These are phyloP conservation scores for Aegotheles bennettii DNA, from an alignment of 2,113 vertebrate genomes.

Conservation along the genomic window DNA sequence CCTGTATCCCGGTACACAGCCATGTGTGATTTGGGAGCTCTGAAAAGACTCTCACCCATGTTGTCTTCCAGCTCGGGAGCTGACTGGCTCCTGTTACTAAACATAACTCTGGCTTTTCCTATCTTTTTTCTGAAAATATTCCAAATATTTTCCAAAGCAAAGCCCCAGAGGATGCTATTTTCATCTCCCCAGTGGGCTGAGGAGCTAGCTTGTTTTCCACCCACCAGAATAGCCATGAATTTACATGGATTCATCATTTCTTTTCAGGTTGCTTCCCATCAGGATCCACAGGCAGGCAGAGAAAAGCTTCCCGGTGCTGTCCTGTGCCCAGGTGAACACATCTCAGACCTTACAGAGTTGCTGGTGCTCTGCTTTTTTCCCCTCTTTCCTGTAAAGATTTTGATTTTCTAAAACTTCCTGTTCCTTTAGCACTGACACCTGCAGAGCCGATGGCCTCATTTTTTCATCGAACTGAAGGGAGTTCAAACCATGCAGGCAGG, in stretches of 20 bases:
- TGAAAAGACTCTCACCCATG: background rate
- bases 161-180: constrained; percentile 19
- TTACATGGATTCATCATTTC: background rate
- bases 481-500: background rate
- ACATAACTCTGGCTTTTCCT: background rate
- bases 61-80: background rate
- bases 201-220: background rate
- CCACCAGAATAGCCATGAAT: background rate
- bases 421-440: background rate
- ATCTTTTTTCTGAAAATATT: constrained; percentile 2
- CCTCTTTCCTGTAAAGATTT: background rate
- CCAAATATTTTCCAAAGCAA: constrained; percentile 29
- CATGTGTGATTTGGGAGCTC: background rate
- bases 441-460: background rate
- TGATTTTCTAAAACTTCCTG: background rate
- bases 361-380: background rate
- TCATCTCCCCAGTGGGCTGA: background rate
- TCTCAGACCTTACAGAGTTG: background rate
- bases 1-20: rapidly evolving
- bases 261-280: background rate
- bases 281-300: background rate
- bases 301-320: background rate
- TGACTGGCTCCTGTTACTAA: background rate
- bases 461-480: background rate
- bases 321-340: background rate